Conservation (phyloP, 2,113 vertebrate species). For the Bombycilla garrulus region DNA sequence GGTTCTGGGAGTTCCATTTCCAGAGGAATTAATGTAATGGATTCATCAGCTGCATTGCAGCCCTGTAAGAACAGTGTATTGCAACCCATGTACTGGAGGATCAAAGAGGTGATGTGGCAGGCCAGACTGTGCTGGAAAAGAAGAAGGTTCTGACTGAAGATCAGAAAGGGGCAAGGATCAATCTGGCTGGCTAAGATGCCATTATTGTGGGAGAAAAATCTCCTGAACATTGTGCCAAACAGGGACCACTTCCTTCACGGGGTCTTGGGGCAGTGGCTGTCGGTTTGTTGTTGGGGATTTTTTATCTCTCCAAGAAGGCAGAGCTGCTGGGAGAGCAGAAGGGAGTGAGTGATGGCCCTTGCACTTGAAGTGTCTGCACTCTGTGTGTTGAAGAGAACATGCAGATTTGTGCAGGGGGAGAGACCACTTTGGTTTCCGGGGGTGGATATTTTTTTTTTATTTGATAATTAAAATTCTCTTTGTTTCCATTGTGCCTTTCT, state of each 20-base stretch:
- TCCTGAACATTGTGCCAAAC: neutral
- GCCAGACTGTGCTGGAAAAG: neutral
- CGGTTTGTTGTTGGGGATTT: neutral
- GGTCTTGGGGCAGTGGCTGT: neutral
- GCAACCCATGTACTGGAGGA: neutral
- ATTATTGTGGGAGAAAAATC: neutral
- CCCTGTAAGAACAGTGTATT: neutral
- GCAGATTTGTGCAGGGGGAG: neutral
- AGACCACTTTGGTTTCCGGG: neutral
- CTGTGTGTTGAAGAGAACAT: neutral
- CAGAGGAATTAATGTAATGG: neutral
- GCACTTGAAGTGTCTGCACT: neutral
- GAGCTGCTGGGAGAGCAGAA: neutral
- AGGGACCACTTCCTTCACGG: conserved; percentile 9
- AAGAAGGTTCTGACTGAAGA: neutral
- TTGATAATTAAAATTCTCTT: conserved; percentile 49
- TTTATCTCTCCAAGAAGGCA: neutral
- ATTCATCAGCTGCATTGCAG: neutral
- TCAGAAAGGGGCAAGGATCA: neutral
- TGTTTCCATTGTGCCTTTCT: conserved; percentile 7
- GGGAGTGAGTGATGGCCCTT: neutral
- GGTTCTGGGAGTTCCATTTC: neutral
- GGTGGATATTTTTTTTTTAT: neutral
- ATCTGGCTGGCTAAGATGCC: neutral
- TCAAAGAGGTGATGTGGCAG: neutral